Percentiles rank a stretch among this genome's conserved stretches.
Conservation (phyloP, 2,113 vertebrate species). For the Rhinoptilus africanus region DNA sequence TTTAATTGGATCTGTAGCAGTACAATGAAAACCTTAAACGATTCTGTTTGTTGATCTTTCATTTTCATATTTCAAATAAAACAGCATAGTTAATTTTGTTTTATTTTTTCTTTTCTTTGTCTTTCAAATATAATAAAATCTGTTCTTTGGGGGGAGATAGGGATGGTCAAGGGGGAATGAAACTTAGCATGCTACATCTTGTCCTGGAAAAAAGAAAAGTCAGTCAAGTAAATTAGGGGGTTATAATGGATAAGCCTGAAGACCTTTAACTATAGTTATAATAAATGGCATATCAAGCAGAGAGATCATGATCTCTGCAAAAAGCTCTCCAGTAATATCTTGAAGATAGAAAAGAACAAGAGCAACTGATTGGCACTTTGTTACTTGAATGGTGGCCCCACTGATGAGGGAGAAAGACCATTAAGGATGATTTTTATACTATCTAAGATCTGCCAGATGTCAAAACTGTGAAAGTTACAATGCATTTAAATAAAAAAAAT, state of each 20-base stretch:
- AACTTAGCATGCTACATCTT: constrained; percentile 25
- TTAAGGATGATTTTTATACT: constrained; percentile 64
- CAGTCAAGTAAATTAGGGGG: constrained; percentile 31
- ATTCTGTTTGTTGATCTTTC: constrained; percentile 39
- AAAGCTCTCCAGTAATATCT: constrained; percentile 60
- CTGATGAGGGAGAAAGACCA: constrained; percentile 68
- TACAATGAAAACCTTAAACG: not conserved
- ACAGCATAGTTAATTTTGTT: not conserved
- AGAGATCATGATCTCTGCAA: constrained; percentile 57
- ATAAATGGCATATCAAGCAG: constrained; percentile 57
- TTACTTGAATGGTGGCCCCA: constrained; percentile 52
- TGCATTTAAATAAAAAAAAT: not conserved
- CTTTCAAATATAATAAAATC: constrained; percentile 22
- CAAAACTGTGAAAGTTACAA: constrained; percentile 46
- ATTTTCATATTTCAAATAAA: constrained; percentile 12
- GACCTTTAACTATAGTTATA: constrained; percentile 50
- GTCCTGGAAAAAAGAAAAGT: not conserved
- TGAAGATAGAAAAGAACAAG: constrained; percentile 66
- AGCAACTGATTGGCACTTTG: constrained; percentile 70
- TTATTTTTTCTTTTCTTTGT: not conserved
- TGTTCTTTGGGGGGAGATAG: not conserved
- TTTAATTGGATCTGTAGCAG: constrained; percentile 13
- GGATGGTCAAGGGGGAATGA: not conserved
- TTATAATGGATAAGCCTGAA: constrained; percentile 63
- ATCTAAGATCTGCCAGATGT: constrained; percentile 55